A percentile compares a stretch with the other conserved stretches of the same genome.
Evolutionary conservation across 35 echinoderm and acorn worm genomes (phyloP).

Genomic region (Stichopus chloronotus): DNA sequence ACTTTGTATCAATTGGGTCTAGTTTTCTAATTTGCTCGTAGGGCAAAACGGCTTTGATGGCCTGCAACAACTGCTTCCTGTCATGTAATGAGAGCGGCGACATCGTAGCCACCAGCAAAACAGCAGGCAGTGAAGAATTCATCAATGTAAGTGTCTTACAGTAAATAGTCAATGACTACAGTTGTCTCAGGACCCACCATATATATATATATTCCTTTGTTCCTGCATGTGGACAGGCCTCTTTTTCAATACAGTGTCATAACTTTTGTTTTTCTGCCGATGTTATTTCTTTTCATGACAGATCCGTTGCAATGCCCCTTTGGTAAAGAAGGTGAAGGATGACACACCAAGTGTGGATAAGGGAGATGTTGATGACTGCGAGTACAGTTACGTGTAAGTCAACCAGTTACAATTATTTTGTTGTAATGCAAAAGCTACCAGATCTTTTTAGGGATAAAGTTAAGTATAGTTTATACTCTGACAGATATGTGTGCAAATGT

Average conservation of each 20-base stretch:
- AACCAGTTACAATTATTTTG: too few relatives aligned
- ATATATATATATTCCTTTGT: too few relatives aligned
- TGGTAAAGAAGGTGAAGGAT: conserved; percentile 92
- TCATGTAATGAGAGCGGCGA: conserved; percentile 89
- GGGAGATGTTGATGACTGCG: conserved; percentile 75
- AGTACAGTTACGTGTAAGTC: conserved; percentile 95
- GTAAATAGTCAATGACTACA: not conserved
- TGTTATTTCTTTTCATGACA: not conserved
- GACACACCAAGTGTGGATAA: conserved; percentile 73
- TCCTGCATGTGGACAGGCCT: not conserved
- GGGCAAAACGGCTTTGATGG: conserved; percentile 85
- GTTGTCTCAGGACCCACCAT: too few relatives aligned
- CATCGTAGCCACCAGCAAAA: conserved; percentile 84
- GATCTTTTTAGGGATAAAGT: too few relatives aligned
- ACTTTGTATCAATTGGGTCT: too few relatives aligned
- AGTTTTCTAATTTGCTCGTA: not conserved
- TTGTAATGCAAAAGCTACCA: too few relatives aligned
- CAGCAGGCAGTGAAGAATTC: conserved; percentile 88
- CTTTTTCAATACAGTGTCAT: not conserved
- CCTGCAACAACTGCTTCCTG: conserved; percentile 88
- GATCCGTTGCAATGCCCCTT: conserved; percentile 80
- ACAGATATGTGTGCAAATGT: too few relatives aligned
- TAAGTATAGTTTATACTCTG: too few relatives aligned
- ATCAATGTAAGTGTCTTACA: conserved; percentile 67
- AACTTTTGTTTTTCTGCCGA: not conserved